phyloP scores from a whole-genome alignment of 2,113 vertebrate genomes.

The Cepphus grylle region DNA sequence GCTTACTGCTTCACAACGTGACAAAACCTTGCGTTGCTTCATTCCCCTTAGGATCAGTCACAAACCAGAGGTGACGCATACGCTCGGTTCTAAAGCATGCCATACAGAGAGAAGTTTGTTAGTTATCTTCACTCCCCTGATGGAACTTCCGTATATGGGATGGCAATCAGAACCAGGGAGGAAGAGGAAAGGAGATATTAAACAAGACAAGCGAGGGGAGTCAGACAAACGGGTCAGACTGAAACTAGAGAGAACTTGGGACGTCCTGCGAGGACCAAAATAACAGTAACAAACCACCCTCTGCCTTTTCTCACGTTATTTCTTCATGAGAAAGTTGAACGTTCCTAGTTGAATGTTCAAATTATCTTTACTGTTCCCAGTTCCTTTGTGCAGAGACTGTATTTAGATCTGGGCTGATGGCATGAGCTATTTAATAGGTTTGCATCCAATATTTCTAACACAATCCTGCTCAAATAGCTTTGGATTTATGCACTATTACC shows the following conservation, averaged over 20 bases:
- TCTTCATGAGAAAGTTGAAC: not conserved
- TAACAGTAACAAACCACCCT: not conserved
- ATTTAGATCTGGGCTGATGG: not conserved
- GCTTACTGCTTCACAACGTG: not conserved
- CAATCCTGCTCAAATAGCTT: not conserved
- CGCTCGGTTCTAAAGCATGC: not conserved
- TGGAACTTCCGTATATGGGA: not conserved
- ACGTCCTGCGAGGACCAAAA: not conserved
- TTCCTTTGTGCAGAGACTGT: not conserved
- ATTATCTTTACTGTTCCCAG: not conserved
- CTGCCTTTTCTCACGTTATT: not conserved
- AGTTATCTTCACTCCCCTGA: not conserved
- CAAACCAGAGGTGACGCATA: not conserved
- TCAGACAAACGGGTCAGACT: not conserved
- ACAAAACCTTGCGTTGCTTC: not conserved
- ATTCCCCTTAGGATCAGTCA: not conserved
- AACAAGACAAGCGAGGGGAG: not conserved
- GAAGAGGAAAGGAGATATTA: not conserved
- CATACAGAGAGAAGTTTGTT: not conserved
- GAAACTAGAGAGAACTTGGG: not conserved
- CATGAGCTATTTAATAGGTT: not conserved
- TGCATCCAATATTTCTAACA: not conserved
- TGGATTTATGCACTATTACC: not conserved
- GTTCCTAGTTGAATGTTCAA: not conserved
- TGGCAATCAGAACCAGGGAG: not conserved